Evolutionary conservation across 2,797 vertebrate species (phyloP).

Genomic region (Acanthopagrus latus): DNA sequence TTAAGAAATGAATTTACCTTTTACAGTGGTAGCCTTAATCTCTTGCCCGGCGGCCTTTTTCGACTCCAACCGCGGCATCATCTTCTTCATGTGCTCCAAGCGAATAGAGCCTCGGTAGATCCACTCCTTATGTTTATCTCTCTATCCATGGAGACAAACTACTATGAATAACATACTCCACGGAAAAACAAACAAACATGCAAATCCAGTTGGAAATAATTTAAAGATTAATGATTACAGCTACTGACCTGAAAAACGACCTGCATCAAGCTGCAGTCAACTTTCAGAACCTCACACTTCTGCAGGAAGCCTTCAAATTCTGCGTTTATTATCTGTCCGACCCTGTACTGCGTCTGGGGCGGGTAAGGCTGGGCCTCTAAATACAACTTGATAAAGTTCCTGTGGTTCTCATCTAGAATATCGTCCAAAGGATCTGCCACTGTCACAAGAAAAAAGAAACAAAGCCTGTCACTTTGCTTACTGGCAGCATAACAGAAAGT

Average conservation of each 20-base stretch:
- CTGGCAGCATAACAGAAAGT: background rate
- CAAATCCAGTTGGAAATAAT: background rate
- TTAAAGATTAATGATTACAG: background rate
- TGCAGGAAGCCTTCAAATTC: slow-evolving; percentile 87
- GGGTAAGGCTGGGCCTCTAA: slow-evolving; percentile 88
- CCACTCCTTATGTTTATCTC: slow-evolving; percentile 90
- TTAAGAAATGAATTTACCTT: slow-evolving; percentile 4
- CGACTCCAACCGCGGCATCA: accelerated
- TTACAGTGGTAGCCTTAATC: background rate
- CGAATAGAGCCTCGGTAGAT: slow-evolving; percentile 91
- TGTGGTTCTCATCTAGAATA: slow-evolving; percentile 86
- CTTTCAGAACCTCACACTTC: slow-evolving; percentile 84
- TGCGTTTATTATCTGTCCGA: slow-evolving; percentile 86
- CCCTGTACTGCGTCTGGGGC: slow-evolving; percentile 86
- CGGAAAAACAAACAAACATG: background rate
- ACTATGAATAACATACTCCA: background rate
- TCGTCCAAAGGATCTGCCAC: slow-evolving; percentile 90
- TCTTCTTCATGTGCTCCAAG: slow-evolving; percentile 86
- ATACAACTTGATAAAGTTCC: slow-evolving; percentile 88
- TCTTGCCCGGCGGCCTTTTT: accelerated
- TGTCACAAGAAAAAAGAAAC: slow-evolving; percentile 62
- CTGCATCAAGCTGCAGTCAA: slow-evolving; percentile 89
- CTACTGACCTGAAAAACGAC: slow-evolving; percentile 61
- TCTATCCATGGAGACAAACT: slow-evolving; percentile 68
- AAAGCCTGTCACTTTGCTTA: background rate